Evolutionary conservation across 2,113 vertebrate genomes (phyloP).

Genomic region (Scomber japonicus): DNA sequence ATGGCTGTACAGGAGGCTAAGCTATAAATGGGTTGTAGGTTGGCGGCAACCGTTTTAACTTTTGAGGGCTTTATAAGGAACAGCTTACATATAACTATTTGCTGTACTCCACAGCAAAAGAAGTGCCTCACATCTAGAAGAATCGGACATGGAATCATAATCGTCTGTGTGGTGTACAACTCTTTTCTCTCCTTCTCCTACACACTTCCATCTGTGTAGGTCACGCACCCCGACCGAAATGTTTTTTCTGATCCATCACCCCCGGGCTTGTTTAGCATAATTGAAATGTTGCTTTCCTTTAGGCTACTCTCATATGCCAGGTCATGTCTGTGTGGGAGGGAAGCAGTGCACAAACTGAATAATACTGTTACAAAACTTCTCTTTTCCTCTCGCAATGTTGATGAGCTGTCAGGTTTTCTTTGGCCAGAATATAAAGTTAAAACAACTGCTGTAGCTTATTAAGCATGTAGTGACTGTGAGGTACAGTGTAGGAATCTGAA

Average conservation of each 20-base stretch:
- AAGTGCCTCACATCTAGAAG: constrained; percentile 2
- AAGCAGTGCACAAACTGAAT: constrained; percentile 14
- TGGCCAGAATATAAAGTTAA: constrained; percentile 6
- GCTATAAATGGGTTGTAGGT: background rate
- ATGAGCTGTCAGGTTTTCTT: background rate
- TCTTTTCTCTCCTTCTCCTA: constrained; percentile 4
- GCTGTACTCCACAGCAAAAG: background rate
- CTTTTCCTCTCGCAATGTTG: background rate
- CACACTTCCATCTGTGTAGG: constrained; percentile 16
- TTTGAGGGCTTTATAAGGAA: background rate
- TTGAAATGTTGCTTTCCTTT: constrained; percentile 13
- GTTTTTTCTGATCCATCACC: constrained; percentile 30
- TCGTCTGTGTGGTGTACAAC: constrained; percentile 11
- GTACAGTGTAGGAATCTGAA: background rate
- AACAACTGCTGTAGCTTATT: constrained; percentile 10
- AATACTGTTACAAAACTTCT: constrained; percentile 20
- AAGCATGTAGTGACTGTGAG: background rate
- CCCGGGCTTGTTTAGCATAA: constrained; percentile 42
- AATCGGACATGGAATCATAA: constrained; percentile 37
- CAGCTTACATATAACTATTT: background rate
- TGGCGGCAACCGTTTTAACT: background rate
- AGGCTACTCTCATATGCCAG: constrained; percentile 1
- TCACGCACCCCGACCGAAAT: background rate
- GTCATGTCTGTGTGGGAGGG: constrained; percentile 19
- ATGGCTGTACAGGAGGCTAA: background rate